These are phyloP conservation scores for Phenganax subtilis DNA, from an alignment of 92 coral and sea anemone species.

Conservation along the genomic window DNA sequence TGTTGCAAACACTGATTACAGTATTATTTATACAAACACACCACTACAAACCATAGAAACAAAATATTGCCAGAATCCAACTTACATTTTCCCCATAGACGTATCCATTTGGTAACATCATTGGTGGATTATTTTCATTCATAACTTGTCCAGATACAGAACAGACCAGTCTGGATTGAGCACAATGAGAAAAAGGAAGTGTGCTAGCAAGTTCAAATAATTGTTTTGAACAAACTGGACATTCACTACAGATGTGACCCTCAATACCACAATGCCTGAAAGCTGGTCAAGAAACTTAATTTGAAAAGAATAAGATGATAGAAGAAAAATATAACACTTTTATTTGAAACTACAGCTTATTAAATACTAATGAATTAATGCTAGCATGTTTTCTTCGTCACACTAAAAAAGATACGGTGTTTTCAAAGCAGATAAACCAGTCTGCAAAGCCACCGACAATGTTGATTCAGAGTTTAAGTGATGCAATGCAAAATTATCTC, in stretches of 20 bases:
- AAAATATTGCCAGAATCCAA: neutral
- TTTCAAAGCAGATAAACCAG: conserved; percentile 92
- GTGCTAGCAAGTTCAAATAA: conserved; percentile 81
- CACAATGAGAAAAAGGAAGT: conserved; percentile 94
- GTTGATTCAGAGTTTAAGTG: conserved; percentile 87
- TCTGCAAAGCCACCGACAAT: conserved; percentile 85
- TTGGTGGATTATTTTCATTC: conserved; percentile 98
- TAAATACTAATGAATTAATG: neutral
- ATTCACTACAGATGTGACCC: conserved; percentile 92
- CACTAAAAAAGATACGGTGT: conserved; percentile 75
- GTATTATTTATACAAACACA: neutral
- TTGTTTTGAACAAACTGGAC: conserved; percentile 97
- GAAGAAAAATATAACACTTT: too few species aligned
- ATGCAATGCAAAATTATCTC: conserved; percentile 94
- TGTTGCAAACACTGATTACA: neutral
- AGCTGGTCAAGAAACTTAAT: neutral
- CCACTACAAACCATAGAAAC: neutral
- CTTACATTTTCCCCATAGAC: conserved; percentile 96
- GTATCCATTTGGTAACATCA: conserved; percentile 96
- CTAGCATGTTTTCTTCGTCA: neutral
- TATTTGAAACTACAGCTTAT: too few species aligned
- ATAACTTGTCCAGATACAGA: conserved; percentile 93
- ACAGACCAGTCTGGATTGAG: conserved; percentile 97
- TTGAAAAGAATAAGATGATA: too few species aligned
- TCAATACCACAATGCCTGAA: conserved; percentile 88